Evolutionary conservation across 2,797 vertebrate species (phyloP), one percentile per base, ranked within the genome.

Genomic region (Enoplosus armatus): DNA sequence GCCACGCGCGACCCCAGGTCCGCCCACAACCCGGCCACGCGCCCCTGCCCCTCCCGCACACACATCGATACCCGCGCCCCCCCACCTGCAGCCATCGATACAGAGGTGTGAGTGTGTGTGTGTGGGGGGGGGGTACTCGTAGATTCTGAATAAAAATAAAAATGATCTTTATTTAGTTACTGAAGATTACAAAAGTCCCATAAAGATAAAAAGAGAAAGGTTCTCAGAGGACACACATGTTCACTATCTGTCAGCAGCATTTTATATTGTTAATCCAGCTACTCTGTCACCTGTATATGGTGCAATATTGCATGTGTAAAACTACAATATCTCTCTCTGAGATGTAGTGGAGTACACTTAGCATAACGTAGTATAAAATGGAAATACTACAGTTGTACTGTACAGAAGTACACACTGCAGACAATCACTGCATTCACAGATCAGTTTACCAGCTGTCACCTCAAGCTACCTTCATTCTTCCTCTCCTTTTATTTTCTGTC

Each of bases 11-110:
- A 33, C 10, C 2, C 67, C 41, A 20, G 59, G 11, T 7, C 41
- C 64, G 43, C 65, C 68, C 72, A n/a, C 77, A 11, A 18, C 6
- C 27, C 20, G 22, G 68, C 1, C 56, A 8, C 73, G 59, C 53
- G 37, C 77, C 47, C 41, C 24, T 29, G 5, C 43, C 35, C 33
- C 62, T 8, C 35, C 53, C 51, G 16, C 50, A 18, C 26, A 5
- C 50, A 39, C 74, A 81, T 75, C 84, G 80, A 83, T 80, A 83
- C 84, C 80, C 56, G 6, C 65, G 35, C 65, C 15, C 12, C 43
- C 24, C 48, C 77, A 77, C 60, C 83, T 67, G 75, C 47, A 43
- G 41, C 71, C 48, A 80, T 86, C 84, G 80, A 86, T 75, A 86
- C 84, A 56, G 33, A n/a, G n/a, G n/a, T n/a, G n/a, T n/a, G n/a